Base-by-base conservation (phyloP, 1,140 invertebrate genomes). In the Aphelenchoides besseyi region DNA sequence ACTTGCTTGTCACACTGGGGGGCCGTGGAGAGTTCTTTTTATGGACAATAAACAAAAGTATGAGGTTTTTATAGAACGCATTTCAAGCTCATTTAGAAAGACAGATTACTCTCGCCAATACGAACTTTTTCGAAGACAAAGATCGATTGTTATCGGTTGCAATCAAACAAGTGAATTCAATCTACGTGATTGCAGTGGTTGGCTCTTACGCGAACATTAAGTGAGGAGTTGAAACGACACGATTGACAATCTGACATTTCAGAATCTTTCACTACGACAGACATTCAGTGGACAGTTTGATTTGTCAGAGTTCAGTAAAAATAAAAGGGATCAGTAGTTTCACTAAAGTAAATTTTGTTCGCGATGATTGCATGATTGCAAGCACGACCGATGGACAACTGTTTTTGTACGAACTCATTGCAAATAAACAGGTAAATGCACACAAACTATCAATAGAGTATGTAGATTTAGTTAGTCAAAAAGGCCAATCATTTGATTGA, bases 321-420 rank as follows among this genome's bases (percentile, higher is more conserved):
- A n/a, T 26, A 23, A 33, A 37, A n/a, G 63, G 36, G 18, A 3
- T 66, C 30, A 33, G 12, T 16, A 66, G 63, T 8, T 66, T n/a
- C 36, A 37, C 36, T 16, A 37, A 66, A 36, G 63, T 66, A 12
- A 32, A 23, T 64, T 66, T 66, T 53, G 32, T 30, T n/a, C n/a
- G 36, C n/a, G 30, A 66, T 29, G 2, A 35, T 41, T 33, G 12
- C 12, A n/a, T 66, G 30, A n/a, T 29, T 33, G 16, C 63, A 12
- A 55, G n/a, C 18, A 66, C 30, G 32, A 66, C 63, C 32, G 32
- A n/a, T 33, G 63, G 63, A 12, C 18, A 59, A 12, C 12, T 59
- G 2, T n/a, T 59, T 23, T 23, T 16, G 12, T 59, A 59, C 28
- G 23, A 32, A 16, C 16, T 26, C 12, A 28, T n/a, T 2, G 29